Percentiles rank a stretch among this genome's conserved stretches.
These are phyloP conservation scores for Oncorhynchus mykiss DNA, from an alignment of 2,113 vertebrate genomes.

Conservation along the genomic window DNA sequence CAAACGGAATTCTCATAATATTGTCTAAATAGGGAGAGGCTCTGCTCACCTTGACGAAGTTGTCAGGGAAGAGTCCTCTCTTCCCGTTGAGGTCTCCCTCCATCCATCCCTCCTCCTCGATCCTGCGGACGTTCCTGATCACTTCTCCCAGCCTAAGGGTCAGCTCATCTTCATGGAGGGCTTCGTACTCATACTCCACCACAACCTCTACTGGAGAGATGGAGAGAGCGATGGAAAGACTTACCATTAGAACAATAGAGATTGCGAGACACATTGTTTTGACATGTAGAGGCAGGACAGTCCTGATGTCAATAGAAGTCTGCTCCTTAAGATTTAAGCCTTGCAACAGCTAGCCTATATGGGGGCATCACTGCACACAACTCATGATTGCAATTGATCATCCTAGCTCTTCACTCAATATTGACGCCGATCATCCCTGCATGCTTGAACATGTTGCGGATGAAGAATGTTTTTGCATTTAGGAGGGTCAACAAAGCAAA, in stretches of 20 bases:
- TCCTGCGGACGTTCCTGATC: slow-evolving; percentile 88
- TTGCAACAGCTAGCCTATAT: no score
- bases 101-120: slow-evolving; percentile 95
- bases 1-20: no score
- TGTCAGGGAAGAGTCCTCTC: slow-evolving; percentile 94
- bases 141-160: slow-evolving; percentile 86
- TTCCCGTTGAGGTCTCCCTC: slow-evolving; percentile 91
- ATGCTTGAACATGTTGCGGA: not conserved
- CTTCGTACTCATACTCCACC: slow-evolving; percentile 93
- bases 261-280: no score
- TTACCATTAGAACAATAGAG: no score
- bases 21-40: not conserved
- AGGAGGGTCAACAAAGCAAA: not conserved
- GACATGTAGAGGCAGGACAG: no score
- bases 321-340: not conserved
- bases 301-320: not conserved
- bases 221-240: not conserved
- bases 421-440: not conserved
- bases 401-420: not conserved
- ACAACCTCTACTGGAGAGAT: slow-evolving; percentile 82
- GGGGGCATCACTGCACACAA: no score
- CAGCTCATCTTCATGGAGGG: slow-evolving; percentile 91
- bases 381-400: no score
- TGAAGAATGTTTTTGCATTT: not conserved
- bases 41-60: slow-evolving; percentile 92